These are phyloP conservation scores for Microplitis demolitor DNA, from an alignment of 1,140 invertebrate genomes.

Conservation along the genomic window DNA sequence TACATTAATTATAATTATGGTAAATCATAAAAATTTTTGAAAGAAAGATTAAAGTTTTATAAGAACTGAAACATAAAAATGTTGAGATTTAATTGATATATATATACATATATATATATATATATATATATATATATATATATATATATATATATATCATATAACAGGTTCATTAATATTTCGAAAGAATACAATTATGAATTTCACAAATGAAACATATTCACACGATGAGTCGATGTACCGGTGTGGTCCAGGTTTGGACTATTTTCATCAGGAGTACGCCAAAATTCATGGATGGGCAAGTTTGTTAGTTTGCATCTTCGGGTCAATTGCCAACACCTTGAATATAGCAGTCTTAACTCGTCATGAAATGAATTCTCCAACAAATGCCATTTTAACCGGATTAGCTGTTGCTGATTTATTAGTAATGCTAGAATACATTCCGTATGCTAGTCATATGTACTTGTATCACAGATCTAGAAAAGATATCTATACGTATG, in stretches of 20 bases:
- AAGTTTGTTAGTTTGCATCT: conserved; percentile 81
- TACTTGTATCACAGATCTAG: conserved; percentile 69
- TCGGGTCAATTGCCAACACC: conserved; percentile 90
- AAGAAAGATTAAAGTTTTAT: no score
- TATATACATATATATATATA: not conserved
- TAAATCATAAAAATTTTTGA: no score
- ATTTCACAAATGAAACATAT: conserved; percentile 5
- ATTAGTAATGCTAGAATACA: conserved; percentile 91
- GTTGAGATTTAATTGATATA: no score
- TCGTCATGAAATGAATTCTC: conserved; percentile 86
- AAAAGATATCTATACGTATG: conserved; percentile 71
- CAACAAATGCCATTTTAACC: conserved; percentile 90
- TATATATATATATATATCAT: not conserved
- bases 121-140: not conserved
- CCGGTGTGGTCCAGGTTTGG: conserved; percentile 57
- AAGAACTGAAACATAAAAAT: no score
- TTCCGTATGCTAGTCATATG: conserved; percentile 84
- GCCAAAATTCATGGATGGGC: conserved; percentile 72
- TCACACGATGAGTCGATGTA: conserved; percentile 14
- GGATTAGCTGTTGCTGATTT: conserved; percentile 91
- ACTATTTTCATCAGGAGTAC: conserved; percentile 59
- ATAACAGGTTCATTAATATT: not conserved
- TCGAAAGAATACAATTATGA: conserved; percentile 3
- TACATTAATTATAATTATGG: no score
- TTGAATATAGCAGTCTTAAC: conserved; percentile 95